phyloP scores from a whole-genome alignment of 2,113 vertebrate genomes.

The Pyrgilauda ruficollis region DNA sequence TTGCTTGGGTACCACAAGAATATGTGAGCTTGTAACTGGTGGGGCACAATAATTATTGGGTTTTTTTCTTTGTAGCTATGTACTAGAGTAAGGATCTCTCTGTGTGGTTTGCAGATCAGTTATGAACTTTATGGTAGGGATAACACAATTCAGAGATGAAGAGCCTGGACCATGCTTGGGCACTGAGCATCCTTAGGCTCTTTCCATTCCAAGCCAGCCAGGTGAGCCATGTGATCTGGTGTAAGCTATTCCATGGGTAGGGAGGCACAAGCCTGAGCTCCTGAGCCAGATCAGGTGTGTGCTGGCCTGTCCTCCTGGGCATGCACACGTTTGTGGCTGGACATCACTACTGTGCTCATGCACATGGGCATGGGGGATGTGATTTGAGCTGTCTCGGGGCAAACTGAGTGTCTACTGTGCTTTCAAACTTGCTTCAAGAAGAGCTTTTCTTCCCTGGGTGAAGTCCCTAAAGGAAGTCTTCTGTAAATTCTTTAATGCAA shows the following conservation, averaged over 20 bases:
- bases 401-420: background rate
- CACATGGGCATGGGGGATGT: background rate
- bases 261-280: background rate
- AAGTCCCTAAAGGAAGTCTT: background rate
- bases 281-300: background rate
- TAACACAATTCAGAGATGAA: background rate
- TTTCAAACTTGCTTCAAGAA: background rate
- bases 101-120: background rate
- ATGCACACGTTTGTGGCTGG: accelerated
- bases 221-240: background rate
- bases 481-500: background rate
- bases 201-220: background rate
- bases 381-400: background rate
- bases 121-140: background rate
- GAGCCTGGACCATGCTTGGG: background rate
- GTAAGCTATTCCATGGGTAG: background rate
- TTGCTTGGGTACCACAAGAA: background rate
- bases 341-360: background rate
- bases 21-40: background rate
- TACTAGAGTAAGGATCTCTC: background rate
- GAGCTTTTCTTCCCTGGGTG: background rate
- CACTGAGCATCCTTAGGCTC: background rate
- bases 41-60: accelerated
- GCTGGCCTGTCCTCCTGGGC: background rate
- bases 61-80: background rate